Evolutionary conservation across 2,888 invertebrate genomes (phyloP).

Genomic region (Tetragonula carbonaria): DNA sequence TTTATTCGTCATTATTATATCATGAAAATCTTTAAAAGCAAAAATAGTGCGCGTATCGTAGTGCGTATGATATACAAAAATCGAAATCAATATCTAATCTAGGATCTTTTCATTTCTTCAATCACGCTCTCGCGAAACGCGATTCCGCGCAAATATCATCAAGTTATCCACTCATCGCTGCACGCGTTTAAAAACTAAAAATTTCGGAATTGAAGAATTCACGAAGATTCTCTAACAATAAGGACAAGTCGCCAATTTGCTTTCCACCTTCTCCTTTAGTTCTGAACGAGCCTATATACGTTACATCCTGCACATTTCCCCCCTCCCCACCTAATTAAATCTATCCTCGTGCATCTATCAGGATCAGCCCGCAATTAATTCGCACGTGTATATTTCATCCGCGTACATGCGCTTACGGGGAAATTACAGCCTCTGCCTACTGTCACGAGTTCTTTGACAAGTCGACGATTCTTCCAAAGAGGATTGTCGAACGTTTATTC

Average conservation of each 20-base stretch:
- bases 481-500: background rate
- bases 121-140: background rate
- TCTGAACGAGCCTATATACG: background rate
- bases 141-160: background rate
- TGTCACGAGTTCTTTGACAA: background rate
- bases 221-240: background rate
- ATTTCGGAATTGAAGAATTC: background rate
- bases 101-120: too few species aligned
- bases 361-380: constrained; percentile 46
- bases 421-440: background rate
- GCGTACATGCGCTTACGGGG: background rate
- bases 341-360: constrained; percentile 26
- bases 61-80: too few species aligned
- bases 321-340: background rate
- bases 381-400: constrained; percentile 14
- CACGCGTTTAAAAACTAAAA: background rate
- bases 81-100: too few species aligned
- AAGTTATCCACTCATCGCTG: background rate
- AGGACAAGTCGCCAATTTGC: background rate
- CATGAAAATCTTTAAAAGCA: too few species aligned
- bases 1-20: too few species aligned
- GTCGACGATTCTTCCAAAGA: background rate
- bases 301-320: background rate
- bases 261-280: background rate
- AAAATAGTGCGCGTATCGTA: too few species aligned